phyloP scores from a whole-genome alignment of 1,140 invertebrate species.

The Cyclargus thomasi region DNA sequence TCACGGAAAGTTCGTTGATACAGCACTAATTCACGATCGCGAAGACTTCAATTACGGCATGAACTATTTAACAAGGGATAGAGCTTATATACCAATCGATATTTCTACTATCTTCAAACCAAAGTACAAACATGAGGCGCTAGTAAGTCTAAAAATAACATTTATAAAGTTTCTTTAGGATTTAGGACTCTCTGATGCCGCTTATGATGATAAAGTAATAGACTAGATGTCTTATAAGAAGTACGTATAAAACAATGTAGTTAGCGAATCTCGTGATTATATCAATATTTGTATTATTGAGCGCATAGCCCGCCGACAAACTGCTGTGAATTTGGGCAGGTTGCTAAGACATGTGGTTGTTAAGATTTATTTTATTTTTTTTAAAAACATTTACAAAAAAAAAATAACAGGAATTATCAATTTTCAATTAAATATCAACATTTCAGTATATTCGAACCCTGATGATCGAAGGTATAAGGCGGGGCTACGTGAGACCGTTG shows the following conservation, averaged over 20 bases:
- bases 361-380: no score
- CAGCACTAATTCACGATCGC: neutral
- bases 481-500: no score
- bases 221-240: neutral
- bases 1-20: conserved; percentile 10
- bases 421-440: neutral
- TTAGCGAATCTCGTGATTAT: no score
- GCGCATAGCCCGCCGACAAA: no score
- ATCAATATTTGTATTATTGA: no score
- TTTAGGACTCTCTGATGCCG: neutral
- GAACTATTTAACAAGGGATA: neutral
- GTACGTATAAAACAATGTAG: no score
- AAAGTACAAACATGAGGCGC: neutral
- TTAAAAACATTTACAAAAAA: no score
- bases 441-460: conserved; percentile 37
- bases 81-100: conserved; percentile 18
- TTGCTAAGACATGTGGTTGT: no score
- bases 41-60: conserved; percentile 28
- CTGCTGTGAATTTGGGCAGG: no score
- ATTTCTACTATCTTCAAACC: conserved; percentile 18
- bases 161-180: neutral
- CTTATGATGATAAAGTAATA: neutral
- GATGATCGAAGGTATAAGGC: conserved; percentile 42
- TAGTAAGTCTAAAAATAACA: neutral
- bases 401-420: neutral